Conservation (phyloP, 92 coral and sea anemone genomes). For the Epizoanthus ramosus region DNA sequence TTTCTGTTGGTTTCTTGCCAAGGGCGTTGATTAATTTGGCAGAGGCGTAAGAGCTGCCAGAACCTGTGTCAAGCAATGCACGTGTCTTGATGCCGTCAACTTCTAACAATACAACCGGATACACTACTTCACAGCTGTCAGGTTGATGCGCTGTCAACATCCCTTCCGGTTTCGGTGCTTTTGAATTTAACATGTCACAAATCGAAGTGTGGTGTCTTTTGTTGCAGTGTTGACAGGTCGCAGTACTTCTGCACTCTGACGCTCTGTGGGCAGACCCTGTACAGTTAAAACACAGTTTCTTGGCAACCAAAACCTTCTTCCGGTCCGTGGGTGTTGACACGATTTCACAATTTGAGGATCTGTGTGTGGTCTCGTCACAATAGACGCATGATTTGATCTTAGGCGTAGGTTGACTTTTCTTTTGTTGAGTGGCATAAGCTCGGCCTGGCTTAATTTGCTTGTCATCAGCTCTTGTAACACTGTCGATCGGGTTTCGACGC, state of each 20-base stretch:
- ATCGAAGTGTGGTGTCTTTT: slow-evolving; percentile 53
- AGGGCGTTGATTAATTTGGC: slow-evolving; percentile 36
- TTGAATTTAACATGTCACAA: slow-evolving; percentile 42
- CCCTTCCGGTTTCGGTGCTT: slow-evolving; percentile 38
- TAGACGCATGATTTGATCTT: slow-evolving; percentile 44
- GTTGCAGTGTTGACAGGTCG: slow-evolving; percentile 48
- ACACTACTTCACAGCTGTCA: slow-evolving; percentile 40
- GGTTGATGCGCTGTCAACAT: slow-evolving; percentile 38
- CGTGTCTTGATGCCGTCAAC: slow-evolving; percentile 53
- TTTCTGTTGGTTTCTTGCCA: slow-evolving; percentile 26
- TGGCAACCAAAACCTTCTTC: slow-evolving; percentile 5
- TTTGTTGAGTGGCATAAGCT: slow-evolving; percentile 43
- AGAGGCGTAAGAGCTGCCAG: slow-evolving; percentile 62
- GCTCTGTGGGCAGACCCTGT: slow-evolving; percentile 35
- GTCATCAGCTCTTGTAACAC: slow-evolving; percentile 24
- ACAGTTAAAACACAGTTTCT: slow-evolving; percentile 60
- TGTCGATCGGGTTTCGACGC: slow-evolving; percentile 46
- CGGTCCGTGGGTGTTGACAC: slow-evolving; percentile 49
- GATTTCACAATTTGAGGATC: slow-evolving; percentile 40
- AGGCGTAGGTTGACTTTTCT: slow-evolving; percentile 16
- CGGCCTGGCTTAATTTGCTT: slow-evolving; percentile 14
- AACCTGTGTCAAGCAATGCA: slow-evolving; percentile 60
- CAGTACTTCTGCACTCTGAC: slow-evolving; percentile 34
- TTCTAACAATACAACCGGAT: slow-evolving; percentile 45
- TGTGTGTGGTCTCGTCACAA: slow-evolving; percentile 46